Conservation (phyloP, 2,113 vertebrate species). For the Butorides virescens region DNA sequence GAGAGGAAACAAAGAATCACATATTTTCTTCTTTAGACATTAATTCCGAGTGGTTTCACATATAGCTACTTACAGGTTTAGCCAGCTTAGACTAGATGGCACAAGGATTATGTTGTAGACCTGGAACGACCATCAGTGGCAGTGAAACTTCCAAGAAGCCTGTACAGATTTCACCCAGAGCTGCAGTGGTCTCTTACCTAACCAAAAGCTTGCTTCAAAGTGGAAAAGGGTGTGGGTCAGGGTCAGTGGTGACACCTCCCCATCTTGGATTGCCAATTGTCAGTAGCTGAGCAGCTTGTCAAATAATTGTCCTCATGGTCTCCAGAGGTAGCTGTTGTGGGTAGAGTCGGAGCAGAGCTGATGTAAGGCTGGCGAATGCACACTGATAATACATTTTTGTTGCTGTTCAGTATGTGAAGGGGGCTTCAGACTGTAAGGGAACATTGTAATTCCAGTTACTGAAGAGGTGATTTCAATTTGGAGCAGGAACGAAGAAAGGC, state of each 20-base stretch:
- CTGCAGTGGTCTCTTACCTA: background rate
- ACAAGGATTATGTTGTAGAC: background rate
- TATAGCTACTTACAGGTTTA: background rate
- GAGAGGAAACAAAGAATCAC: background rate
- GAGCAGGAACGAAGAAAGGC: background rate
- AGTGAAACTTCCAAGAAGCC: background rate
- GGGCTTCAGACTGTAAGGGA: background rate
- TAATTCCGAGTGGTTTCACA: background rate
- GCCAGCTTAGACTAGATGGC: background rate
- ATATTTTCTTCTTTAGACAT: background rate
- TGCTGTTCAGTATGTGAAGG: background rate
- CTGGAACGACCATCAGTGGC: background rate
- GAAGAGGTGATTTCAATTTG: background rate
- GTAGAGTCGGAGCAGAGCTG: background rate
- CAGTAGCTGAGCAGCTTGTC: background rate
- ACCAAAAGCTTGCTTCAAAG: background rate
- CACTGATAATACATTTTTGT: background rate
- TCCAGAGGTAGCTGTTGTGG: background rate
- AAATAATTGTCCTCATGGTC: background rate
- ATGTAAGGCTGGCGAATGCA: background rate
- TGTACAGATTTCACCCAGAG: background rate
- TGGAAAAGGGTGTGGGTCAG: background rate
- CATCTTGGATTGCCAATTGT: background rate
- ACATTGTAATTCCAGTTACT: background rate
- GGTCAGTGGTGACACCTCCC: background rate